Evolutionary conservation across 2,888 invertebrate species (phyloP).

Genomic region (Camponotus fellah): DNA sequence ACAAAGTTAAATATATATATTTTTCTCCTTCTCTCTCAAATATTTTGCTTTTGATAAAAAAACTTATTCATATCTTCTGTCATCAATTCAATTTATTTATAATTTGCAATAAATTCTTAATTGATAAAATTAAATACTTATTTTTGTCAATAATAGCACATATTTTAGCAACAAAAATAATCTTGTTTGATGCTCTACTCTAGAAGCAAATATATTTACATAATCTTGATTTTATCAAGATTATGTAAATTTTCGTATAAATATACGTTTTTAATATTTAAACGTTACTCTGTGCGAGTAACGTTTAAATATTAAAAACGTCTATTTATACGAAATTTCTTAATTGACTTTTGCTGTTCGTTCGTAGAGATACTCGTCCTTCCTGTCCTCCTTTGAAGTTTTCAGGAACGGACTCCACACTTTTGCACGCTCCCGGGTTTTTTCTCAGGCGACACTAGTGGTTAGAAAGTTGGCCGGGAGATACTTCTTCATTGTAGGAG

Average conservation of each 20-base stretch:
- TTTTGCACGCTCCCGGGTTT: conserved; percentile 25
- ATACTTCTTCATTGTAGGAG: conserved; percentile 33
- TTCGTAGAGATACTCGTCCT: background rate
- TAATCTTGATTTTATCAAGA: too few species aligned
- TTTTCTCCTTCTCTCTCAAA: background rate
- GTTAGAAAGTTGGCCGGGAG: conserved; percentile 43
- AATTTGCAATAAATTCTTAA: conserved; percentile 5
- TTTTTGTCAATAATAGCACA: background rate
- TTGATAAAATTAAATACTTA: background rate
- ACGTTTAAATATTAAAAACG: conserved; percentile 26
- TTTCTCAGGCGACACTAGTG: conserved; percentile 28
- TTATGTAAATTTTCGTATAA: too few species aligned
- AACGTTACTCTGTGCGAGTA: too few species aligned
- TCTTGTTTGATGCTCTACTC: too few species aligned
- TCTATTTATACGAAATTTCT: conserved; percentile 16
- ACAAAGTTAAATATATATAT: background rate
- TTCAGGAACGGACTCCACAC: conserved; percentile 24
- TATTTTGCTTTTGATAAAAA: background rate
- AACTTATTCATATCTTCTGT: background rate
- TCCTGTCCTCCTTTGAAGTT: conserved; percentile 29
- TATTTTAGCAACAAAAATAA: background rate
- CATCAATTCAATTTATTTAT: background rate
- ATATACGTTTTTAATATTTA: too few species aligned
- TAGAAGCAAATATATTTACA: conserved; percentile 8
- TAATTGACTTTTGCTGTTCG: conserved; percentile 33